A percentile compares a stretch with the other conserved stretches of the same genome.
These are phyloP conservation scores for Calidris pugnax DNA, from an alignment of 2,113 vertebrate genomes.

Conservation along the genomic window DNA sequence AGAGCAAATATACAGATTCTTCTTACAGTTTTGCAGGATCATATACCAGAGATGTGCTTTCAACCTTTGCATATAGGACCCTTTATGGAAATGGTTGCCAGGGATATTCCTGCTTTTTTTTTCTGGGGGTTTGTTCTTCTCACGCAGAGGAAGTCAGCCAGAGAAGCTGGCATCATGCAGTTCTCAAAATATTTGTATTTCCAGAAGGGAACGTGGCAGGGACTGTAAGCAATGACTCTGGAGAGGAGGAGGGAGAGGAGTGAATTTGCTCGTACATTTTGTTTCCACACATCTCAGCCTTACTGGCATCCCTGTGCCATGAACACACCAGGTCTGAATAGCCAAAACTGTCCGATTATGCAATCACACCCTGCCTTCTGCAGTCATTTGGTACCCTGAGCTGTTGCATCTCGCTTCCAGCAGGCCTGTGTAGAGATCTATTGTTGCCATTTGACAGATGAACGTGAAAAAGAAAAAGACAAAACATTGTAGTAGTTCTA, in stretches of 20 bases:
- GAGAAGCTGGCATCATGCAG: background rate
- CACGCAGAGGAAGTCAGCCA: background rate
- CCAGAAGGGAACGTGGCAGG: background rate
- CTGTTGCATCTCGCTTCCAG: background rate
- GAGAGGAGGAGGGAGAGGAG: background rate
- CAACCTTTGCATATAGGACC: background rate
- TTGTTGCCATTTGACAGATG: constrained; percentile 33
- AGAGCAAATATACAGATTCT: background rate
- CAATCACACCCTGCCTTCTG: background rate
- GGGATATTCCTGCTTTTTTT: background rate
- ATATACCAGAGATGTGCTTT: background rate
- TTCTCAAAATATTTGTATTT: background rate
- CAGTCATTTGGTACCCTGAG: background rate
- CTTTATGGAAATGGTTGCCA: background rate
- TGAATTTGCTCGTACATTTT: background rate
- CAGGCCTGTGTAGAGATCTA: background rate
- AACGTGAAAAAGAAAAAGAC: background rate
- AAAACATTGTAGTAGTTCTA: constrained; percentile 32
- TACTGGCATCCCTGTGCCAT: background rate
- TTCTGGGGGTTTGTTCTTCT: background rate
- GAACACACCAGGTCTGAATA: background rate
- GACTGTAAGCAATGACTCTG: background rate
- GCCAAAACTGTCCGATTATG: background rate
- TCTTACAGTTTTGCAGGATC: background rate
- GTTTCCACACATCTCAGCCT: background rate